Evolutionary conservation across 1,140 invertebrate species (phyloP), one percentile per base, ranked within the genome.

Genomic region (Cydia amplana): DNA sequence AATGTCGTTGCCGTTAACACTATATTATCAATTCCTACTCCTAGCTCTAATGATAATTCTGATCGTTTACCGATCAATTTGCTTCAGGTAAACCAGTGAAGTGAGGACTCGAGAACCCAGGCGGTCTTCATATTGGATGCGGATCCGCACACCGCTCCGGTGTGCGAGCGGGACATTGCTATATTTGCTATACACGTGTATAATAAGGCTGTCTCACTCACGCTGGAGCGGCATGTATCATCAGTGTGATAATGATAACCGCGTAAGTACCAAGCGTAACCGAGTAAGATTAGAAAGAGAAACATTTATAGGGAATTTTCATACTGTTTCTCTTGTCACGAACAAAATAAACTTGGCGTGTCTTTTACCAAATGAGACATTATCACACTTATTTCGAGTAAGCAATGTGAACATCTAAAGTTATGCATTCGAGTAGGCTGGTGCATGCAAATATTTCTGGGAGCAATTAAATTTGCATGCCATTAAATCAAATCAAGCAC

Each of bases 361-460:
- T 25, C 25, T 43, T 12, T 43, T 43, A 43, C 12, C 5, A 7
- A 4, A 43, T 10, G 5, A 5, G 32, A 12, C 12, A 7, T 14
- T 2, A 12, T 46, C 2, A 16, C n/a, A 12, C n/a, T n/a, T 51
- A 51, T 51, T 18, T 51, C n/a, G 4, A n/a, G 49, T 18, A 51
- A 51, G 49, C 49, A 51, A n/a, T 51, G 49, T 51, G 49, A 51
- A 51, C n/a, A 60, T 20, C 10, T 60, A 60, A 60, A 60, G 55
- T 23, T 60, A 60, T 60, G 55, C 55, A 23, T 7, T 23, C 55
- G 20, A 60, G 55, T 60, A 14, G 51, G 51, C 55, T 12, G 55
- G 7, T 60, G 55, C 18, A 60, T 60, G 55, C 9, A 55, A 55
- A 23, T 4, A 60, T 60, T 60, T 60, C 55, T 60, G 9, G 20